Conservation (phyloP, 2,797 vertebrate species). For the Pipistrellus nathusii region DNA sequence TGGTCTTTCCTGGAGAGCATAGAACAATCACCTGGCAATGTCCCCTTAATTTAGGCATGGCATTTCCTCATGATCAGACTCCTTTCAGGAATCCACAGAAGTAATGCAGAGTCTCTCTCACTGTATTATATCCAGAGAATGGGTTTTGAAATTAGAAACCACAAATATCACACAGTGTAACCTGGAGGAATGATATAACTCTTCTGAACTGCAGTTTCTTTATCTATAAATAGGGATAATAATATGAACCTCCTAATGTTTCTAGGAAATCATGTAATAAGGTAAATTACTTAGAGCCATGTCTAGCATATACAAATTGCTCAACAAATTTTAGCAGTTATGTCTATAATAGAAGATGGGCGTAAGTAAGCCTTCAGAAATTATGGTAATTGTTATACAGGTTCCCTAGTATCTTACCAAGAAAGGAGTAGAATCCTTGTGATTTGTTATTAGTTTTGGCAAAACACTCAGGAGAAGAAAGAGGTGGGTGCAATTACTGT, state of each 20-base stretch:
- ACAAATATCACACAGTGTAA: neutral
- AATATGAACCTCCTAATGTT: neutral
- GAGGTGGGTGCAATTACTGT: slow-evolving; percentile 6
- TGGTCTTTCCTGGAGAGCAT: neutral
- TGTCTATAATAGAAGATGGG: neutral
- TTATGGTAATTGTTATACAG: neutral
- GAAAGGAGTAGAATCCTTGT: slow-evolving; percentile 38
- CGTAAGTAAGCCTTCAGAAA: neutral
- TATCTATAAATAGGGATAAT: neutral
- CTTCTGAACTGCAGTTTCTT: neutral
- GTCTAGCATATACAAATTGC: neutral
- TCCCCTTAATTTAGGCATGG: neutral
- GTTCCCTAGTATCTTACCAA: neutral
- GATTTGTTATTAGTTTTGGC: slow-evolving; percentile 55
- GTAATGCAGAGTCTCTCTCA: neutral
- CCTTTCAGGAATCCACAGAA: neutral
- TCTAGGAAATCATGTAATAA: neutral
- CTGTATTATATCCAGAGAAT: neutral
- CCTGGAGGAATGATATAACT: neutral
- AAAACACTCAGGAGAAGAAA: slow-evolving; percentile 38
- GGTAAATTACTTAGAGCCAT: neutral
- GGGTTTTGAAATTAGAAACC: slow-evolving; percentile 27
- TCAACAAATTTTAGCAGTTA: neutral
- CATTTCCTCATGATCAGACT: neutral
- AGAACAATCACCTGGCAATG: neutral